A percentile compares a stretch with the other conserved stretches of the same genome.
Evolutionary conservation across 2,113 vertebrate species (phyloP).

Genomic region (Python bivittatus): DNA sequence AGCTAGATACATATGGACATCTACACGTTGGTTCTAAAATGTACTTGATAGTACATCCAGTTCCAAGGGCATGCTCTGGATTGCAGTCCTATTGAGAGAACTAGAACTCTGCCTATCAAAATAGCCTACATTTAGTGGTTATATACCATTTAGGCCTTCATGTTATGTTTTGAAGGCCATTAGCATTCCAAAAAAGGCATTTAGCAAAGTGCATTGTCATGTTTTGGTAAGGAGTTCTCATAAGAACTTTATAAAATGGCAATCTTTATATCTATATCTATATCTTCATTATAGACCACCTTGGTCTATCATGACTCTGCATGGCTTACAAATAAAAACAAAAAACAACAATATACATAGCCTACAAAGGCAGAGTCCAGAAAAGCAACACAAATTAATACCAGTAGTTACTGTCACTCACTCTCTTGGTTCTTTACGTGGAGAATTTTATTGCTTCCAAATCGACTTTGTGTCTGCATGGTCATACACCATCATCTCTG

Average conservation of each 20-base stretch:
- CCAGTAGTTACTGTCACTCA: not conserved
- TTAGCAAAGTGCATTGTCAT: not conserved
- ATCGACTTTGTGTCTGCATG: not conserved
- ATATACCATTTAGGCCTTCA: not conserved
- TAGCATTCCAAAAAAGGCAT: not conserved
- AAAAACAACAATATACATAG: too few relatives aligned
- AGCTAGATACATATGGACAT: not conserved
- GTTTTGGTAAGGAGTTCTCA: accelerated
- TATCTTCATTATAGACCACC: too few relatives aligned
- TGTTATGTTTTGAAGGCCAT: not conserved
- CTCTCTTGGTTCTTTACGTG: not conserved
- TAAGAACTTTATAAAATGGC: accelerated
- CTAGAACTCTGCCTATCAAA: too few relatives aligned
- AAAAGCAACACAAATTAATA: too few relatives aligned
- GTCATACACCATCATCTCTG: not conserved
- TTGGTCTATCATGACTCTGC: too few relatives aligned
- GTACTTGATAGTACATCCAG: not conserved
- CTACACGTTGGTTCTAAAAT: not conserved
- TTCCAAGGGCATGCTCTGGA: not conserved
- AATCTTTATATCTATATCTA: not conserved
- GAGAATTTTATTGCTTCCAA: not conserved
- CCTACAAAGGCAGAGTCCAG: too few relatives aligned
- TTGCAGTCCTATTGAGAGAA: too few relatives aligned
- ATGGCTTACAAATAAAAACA: too few relatives aligned
- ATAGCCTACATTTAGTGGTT: not conserved